These are phyloP conservation scores for Acromyrmex echinatior DNA, from an alignment of 1,140 invertebrate species.

Conservation along the genomic window DNA sequence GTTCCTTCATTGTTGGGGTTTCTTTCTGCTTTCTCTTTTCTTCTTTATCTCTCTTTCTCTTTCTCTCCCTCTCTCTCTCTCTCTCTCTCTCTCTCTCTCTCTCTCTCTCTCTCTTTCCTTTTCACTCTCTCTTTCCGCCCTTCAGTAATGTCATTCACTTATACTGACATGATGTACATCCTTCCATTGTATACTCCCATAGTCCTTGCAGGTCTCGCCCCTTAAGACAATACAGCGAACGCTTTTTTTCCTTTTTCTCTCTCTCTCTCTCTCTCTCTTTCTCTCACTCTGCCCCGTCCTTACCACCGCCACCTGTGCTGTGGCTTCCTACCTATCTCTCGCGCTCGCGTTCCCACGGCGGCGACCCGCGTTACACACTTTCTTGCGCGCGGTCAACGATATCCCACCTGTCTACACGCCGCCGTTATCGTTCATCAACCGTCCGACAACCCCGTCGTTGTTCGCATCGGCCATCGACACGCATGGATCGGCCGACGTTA, in stretches of 20 bases:
- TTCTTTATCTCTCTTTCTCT: too few species aligned
- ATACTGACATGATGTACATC: not conserved
- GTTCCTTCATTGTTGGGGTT: slow-evolving; percentile 80
- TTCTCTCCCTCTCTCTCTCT: not conserved
- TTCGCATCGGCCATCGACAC: not conserved
- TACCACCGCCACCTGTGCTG: slow-evolving; percentile 49
- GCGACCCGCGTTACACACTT: slow-evolving; percentile 32
- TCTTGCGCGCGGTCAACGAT: slow-evolving; percentile 29
- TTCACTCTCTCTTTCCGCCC: not conserved
- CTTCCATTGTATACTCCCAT: not conserved
- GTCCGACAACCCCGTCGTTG: slow-evolving; percentile 10
- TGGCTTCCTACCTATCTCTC: slow-evolving; percentile 55
- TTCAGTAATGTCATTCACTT: slow-evolving; percentile 16
- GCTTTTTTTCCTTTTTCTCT: not conserved
- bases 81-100: not conserved
- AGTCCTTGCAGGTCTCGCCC: not conserved
- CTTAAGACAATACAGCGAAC: not conserved
- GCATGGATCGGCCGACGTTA: slow-evolving; percentile 24
- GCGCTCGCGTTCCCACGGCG: slow-evolving; percentile 46
- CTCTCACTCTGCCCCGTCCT: slow-evolving; percentile 30
- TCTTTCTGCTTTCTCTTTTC: not conserved
- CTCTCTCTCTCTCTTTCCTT: too few species aligned
- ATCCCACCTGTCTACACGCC: slow-evolving; percentile 34
- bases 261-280: not conserved
- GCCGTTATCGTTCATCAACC: slow-evolving; percentile 38